A percentile compares a stretch with the other conserved stretches of the same genome.
phyloP scores from a whole-genome alignment of 2,113 vertebrate genomes.

The Chitala chitala region DNA sequence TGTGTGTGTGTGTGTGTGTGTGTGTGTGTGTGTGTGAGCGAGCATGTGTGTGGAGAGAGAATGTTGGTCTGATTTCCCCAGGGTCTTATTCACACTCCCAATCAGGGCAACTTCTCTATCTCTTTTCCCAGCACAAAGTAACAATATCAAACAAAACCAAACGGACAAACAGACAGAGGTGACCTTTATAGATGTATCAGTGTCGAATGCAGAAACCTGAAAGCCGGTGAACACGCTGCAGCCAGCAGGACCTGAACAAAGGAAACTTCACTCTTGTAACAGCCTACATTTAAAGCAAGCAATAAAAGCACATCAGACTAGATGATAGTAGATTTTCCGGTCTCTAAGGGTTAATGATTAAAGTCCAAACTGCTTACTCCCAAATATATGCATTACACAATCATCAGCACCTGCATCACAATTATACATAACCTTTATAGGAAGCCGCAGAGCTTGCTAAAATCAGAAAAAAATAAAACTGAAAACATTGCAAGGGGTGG shows the following conservation, averaged over 20 bases:
- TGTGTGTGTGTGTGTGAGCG: neutral
- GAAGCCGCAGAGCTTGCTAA: neutral
- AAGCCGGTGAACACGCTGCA: too few relatives aligned
- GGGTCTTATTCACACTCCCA: neutral
- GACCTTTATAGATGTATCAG: neutral
- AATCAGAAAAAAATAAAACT: too few relatives aligned
- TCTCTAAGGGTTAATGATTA: neutral
- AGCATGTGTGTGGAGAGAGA: neutral
- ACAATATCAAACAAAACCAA: neutral
- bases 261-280: too few relatives aligned
- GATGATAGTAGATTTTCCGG: too few relatives aligned
- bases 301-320: too few relatives aligned
- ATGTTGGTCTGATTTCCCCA: neutral
- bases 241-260: too few relatives aligned
- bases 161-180: neutral
- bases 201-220: neutral
- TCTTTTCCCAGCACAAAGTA: neutral
- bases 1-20: neutral
- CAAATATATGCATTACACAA: neutral
- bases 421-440: neutral
- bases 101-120: constrained; percentile 5
- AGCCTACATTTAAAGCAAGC: too few relatives aligned
- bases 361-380: neutral
- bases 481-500: too few relatives aligned
- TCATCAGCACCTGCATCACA: neutral